phyloP scores from a whole-genome alignment of 2,797 vertebrate genomes.

The Notamacropus eugenii region DNA sequence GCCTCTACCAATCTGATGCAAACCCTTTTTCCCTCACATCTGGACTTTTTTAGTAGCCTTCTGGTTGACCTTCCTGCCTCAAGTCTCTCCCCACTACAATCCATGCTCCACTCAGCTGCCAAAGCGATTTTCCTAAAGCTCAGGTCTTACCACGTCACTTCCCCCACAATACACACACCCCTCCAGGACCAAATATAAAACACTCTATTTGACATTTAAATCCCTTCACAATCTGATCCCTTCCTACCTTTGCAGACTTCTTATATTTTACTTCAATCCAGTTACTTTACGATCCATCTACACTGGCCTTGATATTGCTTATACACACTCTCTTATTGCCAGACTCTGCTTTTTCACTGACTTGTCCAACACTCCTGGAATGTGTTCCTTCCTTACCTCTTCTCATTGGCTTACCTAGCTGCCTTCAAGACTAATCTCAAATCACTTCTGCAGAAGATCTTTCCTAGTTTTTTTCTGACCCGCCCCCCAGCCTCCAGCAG shows the following conservation, averaged over 20 bases:
- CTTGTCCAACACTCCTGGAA: too few relatives aligned
- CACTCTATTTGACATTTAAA: background rate
- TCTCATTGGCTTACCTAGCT: too few relatives aligned
- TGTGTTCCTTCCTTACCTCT: too few relatives aligned
- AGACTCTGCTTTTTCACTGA: too few relatives aligned
- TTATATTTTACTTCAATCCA: background rate
- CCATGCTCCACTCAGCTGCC: background rate
- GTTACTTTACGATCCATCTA: background rate
- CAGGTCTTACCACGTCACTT: background rate
- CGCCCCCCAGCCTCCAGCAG: too few relatives aligned
- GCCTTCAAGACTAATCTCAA: too few relatives aligned
- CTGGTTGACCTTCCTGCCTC: background rate
- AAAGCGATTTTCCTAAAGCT: background rate
- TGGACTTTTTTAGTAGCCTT: background rate
- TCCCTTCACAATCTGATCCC: background rate
- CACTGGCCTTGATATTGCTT: too few relatives aligned
- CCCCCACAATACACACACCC: background rate
- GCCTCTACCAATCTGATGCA: background rate
- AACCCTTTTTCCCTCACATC: background rate
- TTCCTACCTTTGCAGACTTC: background rate
- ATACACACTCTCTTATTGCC: too few relatives aligned
- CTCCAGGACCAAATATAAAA: background rate
- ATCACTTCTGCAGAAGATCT: too few relatives aligned
- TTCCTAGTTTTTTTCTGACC: too few relatives aligned
- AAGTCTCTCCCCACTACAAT: background rate